Conservation (phyloP, 2,888 invertebrate species). For the Ornithoptera priamus region DNA sequence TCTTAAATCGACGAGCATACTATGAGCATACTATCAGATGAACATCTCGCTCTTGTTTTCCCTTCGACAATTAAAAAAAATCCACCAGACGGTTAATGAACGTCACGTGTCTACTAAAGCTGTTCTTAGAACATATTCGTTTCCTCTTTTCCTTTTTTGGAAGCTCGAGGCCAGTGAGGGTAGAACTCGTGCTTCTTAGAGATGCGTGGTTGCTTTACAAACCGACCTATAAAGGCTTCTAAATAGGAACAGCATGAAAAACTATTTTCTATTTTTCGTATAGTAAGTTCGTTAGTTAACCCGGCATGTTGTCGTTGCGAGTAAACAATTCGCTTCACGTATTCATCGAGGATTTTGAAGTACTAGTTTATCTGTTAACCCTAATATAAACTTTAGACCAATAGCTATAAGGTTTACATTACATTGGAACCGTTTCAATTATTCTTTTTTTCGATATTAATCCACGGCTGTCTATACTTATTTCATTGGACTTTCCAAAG, state of each 20-base stretch:
- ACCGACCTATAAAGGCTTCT: no score
- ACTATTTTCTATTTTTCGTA: neutral
- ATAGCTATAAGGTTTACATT: neutral
- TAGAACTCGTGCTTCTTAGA: no score
- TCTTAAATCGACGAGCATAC: no score
- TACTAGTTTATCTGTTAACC: neutral
- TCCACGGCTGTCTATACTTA: neutral
- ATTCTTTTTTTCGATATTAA: neutral
- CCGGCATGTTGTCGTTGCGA: slow-evolving; percentile 1
- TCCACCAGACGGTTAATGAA: no score
- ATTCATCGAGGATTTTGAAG: slow-evolving; percentile 1
- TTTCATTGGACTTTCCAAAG: neutral
- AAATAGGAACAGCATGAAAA: neutral
- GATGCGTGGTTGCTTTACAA: no score
- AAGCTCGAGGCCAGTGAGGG: no score
- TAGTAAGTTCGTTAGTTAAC: slow-evolving; percentile 8
- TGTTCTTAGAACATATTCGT: no score
- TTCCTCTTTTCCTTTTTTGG: no score
- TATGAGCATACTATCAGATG: no score
- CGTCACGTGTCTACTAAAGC: no score
- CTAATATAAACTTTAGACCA: neutral
- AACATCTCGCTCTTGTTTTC: no score
- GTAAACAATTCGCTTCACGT: slow-evolving; percentile 5
- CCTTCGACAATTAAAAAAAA: no score
- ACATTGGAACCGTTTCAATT: neutral